These are phyloP conservation scores for Agriopis aurantiaria DNA, from an alignment of 2,888 invertebrate species.

Conservation along the genomic window DNA sequence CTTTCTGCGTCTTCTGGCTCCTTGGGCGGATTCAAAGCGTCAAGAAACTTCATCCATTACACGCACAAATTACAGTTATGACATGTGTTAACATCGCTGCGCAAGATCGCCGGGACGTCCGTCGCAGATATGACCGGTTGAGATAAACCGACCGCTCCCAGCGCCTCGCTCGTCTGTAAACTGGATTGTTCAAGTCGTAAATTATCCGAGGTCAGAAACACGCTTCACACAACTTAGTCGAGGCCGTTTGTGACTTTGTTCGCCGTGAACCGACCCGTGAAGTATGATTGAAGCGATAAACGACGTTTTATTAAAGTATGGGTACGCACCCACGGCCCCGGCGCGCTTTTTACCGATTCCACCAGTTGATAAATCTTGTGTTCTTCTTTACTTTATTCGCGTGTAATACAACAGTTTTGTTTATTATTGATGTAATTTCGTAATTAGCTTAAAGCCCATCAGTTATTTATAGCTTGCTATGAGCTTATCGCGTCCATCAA, in stretches of 20 bases:
- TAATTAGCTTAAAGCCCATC: conserved; percentile 39
- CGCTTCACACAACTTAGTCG: conserved; percentile 66
- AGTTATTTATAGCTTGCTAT: conserved; percentile 40
- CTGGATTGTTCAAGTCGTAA: conserved; percentile 76
- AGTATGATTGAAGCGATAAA: conserved; percentile 65
- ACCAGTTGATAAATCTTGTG: conserved; percentile 30
- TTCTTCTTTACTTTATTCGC: conserved; percentile 36
- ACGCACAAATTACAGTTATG: conserved; percentile 68
- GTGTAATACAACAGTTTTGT: conserved; percentile 39
- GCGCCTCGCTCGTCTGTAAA: conserved; percentile 66
- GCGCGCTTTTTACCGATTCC: conserved; percentile 24
- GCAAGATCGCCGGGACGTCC: conserved; percentile 65
- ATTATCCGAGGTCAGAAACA: conserved; percentile 77
- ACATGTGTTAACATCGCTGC: conserved; percentile 65
- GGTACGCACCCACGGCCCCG: conserved; percentile 28
- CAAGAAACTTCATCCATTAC: conserved; percentile 67
- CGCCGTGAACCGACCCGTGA: conserved; percentile 61
- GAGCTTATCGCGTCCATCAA: conserved; percentile 43
- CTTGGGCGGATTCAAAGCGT: conserved; percentile 60
- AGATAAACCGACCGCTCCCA: conserved; percentile 65
- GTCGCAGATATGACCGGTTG: conserved; percentile 74
- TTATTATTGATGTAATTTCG: conserved; percentile 39
- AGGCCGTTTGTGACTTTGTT: conserved; percentile 72
- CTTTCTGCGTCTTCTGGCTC: conserved; percentile 53
- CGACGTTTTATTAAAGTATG: conserved; percentile 52